Conservation (phyloP, 2,888 invertebrate species). For the Linnaemya tessellans region DNA sequence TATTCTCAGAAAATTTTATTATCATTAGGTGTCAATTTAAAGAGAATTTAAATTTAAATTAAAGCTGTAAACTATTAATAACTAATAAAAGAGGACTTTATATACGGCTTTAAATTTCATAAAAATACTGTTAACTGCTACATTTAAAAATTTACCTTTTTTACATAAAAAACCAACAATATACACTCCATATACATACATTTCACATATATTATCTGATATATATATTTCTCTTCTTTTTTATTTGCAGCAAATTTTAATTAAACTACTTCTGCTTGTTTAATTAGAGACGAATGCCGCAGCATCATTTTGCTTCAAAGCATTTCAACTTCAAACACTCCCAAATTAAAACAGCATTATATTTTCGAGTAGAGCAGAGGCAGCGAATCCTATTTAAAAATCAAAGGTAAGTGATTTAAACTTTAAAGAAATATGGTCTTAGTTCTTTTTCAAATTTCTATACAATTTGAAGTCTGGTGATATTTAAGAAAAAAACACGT, state of each 20-base stretch:
- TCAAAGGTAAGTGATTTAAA: slow-evolving; percentile 61
- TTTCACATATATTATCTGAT: too few species aligned
- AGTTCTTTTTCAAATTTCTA: slow-evolving; percentile 9
- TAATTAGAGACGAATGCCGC: neutral
- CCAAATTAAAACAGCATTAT: slow-evolving; percentile 19
- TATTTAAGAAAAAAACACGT: slow-evolving; percentile 41
- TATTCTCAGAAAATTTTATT: too few species aligned
- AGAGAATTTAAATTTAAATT: too few species aligned
- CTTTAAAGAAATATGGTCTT: neutral
- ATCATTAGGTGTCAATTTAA: too few species aligned
- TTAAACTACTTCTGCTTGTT: neutral
- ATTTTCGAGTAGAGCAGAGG: neutral
- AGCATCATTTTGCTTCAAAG: slow-evolving; percentile 3
- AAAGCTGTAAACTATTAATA: too few species aligned
- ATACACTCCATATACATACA: too few species aligned
- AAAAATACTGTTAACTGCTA: too few species aligned
- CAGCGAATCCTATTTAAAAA: slow-evolving; percentile 26
- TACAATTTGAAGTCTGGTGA: slow-evolving; percentile 54
- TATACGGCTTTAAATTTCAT: too few species aligned
- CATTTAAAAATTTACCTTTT: too few species aligned
- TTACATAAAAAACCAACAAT: too few species aligned
- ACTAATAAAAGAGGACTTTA: too few species aligned
- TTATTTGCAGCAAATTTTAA: slow-evolving; percentile 50
- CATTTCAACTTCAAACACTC: slow-evolving; percentile 17
- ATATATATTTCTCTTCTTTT: slow-evolving; percentile 20